Base-by-base conservation (phyloP, 2,888 invertebrate genomes). In the Antheraea yamamai region DNA sequence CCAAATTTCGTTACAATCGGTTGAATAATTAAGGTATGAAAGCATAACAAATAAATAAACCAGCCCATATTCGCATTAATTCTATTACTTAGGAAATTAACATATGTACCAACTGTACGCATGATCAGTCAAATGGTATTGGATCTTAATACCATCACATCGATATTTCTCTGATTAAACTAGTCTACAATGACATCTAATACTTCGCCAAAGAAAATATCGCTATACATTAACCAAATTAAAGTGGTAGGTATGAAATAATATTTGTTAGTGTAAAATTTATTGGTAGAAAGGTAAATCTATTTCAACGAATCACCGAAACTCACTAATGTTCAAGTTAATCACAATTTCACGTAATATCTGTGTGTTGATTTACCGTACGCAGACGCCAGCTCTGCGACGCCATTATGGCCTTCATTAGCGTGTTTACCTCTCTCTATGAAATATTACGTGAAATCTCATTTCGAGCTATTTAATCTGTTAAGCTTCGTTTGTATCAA, bases 361-460 rank as follows among this genome's bases (percentile, higher is more conserved):
- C 30, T 66, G 64, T 14, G 26, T 66, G 64, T 66, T 66, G 64
- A 66, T 66, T 66, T 66, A 66, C 64, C 26, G 30, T 66, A 66
- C 64, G 30, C 64, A 66, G 64, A 66, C 26, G 64, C 64, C 64
- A 66, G 30, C 30, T 66, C 30, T 26, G 64, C 64, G 64, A 66
- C 64, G 64, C 64, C 64, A 66, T 66, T 66, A 30, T 30, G 64
- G 30, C 26, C 64, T 66, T 66, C 64, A 66, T 66, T 66, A 66
- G 64, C 64, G 64, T 66, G 26, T 66, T 66, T 30, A 66, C 64
- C 64, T 66, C 64, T 66, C 64, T 16, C 16, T 30, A 66, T 66
- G 64, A 66, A 66, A 66, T 66, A 66, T 66, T 66, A 30, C 64
- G 64, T 66, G 64, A 30, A 66, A 66, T 66, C 64, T 12, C 64